These are phyloP conservation scores for Actinopyga echinites DNA, from an alignment of 53 echinoderm and acorn worm species.

Conservation along the genomic window DNA sequence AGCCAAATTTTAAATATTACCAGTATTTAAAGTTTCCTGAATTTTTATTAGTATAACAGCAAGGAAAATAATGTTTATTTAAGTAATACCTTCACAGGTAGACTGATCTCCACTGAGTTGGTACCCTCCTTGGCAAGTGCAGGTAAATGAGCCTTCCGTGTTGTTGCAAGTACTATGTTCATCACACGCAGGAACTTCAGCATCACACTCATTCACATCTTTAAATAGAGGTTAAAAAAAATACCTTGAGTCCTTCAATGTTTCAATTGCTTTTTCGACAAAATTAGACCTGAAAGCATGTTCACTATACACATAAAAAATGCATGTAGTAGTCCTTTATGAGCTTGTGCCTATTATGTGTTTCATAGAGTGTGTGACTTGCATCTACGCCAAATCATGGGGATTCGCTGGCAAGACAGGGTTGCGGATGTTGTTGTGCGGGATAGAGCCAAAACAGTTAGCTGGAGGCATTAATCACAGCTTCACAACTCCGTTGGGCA, in stretches of 20 bases:
- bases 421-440: slow-evolving; percentile 56
- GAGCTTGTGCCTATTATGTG: too few species aligned
- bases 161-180: slow-evolving; percentile 72
- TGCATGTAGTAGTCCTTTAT: too few species aligned
- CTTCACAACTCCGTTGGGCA: background rate
- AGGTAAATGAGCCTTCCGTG: slow-evolving; percentile 68
- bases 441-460: slow-evolving; percentile 23
- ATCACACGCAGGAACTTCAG: slow-evolving; percentile 52
- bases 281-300: too few species aligned
- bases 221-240: background rate
- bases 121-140: slow-evolving; percentile 68
- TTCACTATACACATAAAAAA: too few species aligned
- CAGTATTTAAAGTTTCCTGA: too few species aligned
- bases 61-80: background rate
- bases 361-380: too few species aligned
- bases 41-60: too few species aligned
- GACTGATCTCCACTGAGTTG: slow-evolving; percentile 31
- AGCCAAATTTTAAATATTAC: too few species aligned
- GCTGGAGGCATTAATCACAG: too few species aligned
- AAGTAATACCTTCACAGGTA: slow-evolving; percentile 66
- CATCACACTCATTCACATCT: slow-evolving; percentile 80
- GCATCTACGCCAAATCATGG: too few species aligned
- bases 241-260: too few species aligned
- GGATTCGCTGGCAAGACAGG: slow-evolving; percentile 44
- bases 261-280: too few species aligned